Evolutionary conservation across 2,888 invertebrate species (phyloP).

Genomic region (Bellardia bayeri): DNA sequence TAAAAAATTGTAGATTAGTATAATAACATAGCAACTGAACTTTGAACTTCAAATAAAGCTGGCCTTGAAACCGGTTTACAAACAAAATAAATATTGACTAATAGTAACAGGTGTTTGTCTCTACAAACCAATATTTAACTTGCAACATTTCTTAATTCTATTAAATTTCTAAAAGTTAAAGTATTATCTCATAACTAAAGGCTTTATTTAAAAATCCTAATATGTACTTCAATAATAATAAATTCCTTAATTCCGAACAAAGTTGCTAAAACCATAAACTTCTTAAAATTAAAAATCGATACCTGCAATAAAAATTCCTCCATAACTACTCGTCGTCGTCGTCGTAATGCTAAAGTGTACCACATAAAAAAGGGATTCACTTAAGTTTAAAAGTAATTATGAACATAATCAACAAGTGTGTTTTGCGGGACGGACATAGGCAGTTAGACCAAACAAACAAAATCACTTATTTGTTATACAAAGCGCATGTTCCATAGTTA

Average conservation of each 20-base stretch:
- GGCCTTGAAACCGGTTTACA: neutral
- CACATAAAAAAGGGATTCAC: neutral
- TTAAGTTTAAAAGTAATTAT: conserved; percentile 46
- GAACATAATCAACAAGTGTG: conserved; percentile 59
- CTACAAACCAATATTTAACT: neutral
- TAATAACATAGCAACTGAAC: neutral
- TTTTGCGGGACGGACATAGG: conserved; percentile 28
- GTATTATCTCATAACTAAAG: too few species aligned
- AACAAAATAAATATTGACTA: neutral
- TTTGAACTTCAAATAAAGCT: neutral
- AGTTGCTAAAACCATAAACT: neutral
- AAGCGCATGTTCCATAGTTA: conserved; percentile 47
- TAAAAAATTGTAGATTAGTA: too few species aligned
- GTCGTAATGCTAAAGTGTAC: neutral
- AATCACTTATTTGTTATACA: neutral
- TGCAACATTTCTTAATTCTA: too few species aligned
- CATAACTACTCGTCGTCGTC: neutral
- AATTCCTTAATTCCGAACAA: neutral
- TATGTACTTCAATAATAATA: neutral
- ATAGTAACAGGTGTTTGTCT: neutral
- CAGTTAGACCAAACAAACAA: neutral
- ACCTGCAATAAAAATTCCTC: neutral
- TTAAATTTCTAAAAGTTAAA: too few species aligned
- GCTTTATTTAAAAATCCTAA: neutral
- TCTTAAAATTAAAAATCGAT: conserved; percentile 55